Evolutionary conservation across 2,888 invertebrate genomes (phyloP).

Genomic region (Caenorhabditis becei): DNA sequence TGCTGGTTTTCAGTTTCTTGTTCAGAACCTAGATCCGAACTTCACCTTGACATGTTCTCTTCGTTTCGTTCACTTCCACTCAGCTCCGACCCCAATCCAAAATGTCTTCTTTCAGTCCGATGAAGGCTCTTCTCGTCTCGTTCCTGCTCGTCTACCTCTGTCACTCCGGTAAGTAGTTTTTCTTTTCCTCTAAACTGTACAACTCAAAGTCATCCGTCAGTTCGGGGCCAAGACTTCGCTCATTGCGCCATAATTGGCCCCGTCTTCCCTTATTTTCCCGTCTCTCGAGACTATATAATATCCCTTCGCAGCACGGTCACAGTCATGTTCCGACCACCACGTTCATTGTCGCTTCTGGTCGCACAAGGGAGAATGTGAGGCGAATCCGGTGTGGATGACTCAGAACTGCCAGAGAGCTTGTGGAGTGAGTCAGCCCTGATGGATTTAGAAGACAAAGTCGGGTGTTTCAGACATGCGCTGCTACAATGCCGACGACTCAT

Average conservation of each 20-base stretch:
- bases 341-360: slow-evolving; percentile 75
- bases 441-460: background rate
- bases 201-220: slow-evolving; percentile 11
- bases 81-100: no score
- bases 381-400: slow-evolving; percentile 77
- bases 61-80: background rate
- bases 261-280: slow-evolving; percentile 7
- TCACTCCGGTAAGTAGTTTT: slow-evolving; percentile 32
- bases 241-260: slow-evolving; percentile 28
- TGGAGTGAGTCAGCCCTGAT: slow-evolving; percentile 15
- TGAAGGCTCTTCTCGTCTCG: slow-evolving; percentile 50
- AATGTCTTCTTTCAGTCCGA: slow-evolving; percentile 41
- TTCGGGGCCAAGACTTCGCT: slow-evolving; percentile 2
- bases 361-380: slow-evolving; percentile 70
- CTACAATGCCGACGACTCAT: background rate
- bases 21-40: background rate
- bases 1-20: slow-evolving; percentile 10
- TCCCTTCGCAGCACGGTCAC: slow-evolving; percentile 26
- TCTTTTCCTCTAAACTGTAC: slow-evolving; percentile 11
- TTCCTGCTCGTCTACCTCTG: slow-evolving; percentile 36
- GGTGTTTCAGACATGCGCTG: slow-evolving; percentile 23
- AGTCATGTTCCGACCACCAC: slow-evolving; percentile 65
- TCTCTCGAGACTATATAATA: slow-evolving; percentile 39
- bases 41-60: background rate
- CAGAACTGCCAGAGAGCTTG: slow-evolving; percentile 74